Percentiles rank a stretch among this genome's conserved stretches.
These are phyloP conservation scores for Bucco capensis DNA, from an alignment of 2,113 vertebrate genomes.

Conservation along the genomic window DNA sequence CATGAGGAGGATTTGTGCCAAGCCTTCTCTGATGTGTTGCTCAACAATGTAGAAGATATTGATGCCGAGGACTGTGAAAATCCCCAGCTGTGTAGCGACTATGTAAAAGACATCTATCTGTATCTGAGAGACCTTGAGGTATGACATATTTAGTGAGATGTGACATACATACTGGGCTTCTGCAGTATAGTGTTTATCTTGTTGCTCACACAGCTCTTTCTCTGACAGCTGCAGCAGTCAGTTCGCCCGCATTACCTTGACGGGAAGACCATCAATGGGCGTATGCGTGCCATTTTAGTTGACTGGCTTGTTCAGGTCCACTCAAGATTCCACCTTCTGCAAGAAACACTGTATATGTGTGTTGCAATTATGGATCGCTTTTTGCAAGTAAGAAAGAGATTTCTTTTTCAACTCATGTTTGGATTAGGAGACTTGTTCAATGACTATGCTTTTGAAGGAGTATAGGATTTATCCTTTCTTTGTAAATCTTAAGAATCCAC, in stretches of 20 bases:
- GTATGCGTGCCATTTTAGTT: constrained; percentile 90
- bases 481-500: no score
- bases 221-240: constrained; percentile 77
- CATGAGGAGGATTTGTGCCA: constrained; percentile 85
- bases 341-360: constrained; percentile 93
- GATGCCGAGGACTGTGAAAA: constrained; percentile 80
- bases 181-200: rapidly evolving
- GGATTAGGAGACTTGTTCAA: not conserved
- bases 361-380: constrained; percentile 89
- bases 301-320: constrained; percentile 97
- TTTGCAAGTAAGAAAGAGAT: constrained; percentile 78
- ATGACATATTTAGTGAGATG: rapidly evolving
- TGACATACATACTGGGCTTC: no score
- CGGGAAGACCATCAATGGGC: constrained; percentile 79
- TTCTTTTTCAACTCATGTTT: rapidly evolving
- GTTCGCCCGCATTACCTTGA: constrained; percentile 81
- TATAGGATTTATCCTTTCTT: not conserved
- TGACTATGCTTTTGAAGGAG: not conserved
- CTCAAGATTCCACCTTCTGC: constrained; percentile 88
- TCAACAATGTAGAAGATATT: constrained; percentile 82
- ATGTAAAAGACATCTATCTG: constrained; percentile 89
- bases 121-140: constrained; percentile 89
- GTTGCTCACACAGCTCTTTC: not conserved
- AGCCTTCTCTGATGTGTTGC: constrained; percentile 86
- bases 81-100: constrained; percentile 89